Conservation (phyloP, 2,113 vertebrate genomes). For the Carassius gibelio region DNA sequence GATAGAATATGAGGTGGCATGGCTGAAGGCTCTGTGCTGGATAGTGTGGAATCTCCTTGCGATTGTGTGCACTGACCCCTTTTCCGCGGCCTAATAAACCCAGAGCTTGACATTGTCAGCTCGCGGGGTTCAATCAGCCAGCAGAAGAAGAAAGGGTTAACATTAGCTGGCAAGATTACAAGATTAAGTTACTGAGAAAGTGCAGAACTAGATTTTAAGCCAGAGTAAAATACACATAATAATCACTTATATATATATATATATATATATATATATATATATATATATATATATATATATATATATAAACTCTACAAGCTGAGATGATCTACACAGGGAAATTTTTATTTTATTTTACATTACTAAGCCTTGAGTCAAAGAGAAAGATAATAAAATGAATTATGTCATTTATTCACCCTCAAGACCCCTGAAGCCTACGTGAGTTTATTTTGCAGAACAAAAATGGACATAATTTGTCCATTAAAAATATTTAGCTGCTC, state of each 20-base stretch:
- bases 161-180: slow-evolving; percentile 30
- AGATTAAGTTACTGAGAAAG: not conserved
- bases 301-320: no score
- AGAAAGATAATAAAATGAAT: no score
- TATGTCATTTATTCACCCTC: no score
- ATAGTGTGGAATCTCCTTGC: slow-evolving; percentile 61
- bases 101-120: slow-evolving; percentile 42
- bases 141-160: slow-evolving; percentile 24
- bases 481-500: not conserved
- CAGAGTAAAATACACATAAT: not conserved
- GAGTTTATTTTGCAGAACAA: no score
- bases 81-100: slow-evolving; percentile 62
- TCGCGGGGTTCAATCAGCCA: slow-evolving; percentile 30
- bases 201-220: not conserved
- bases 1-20: slow-evolving; percentile 51
- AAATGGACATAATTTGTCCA: no score
- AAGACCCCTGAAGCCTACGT: no score
- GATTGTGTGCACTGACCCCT: slow-evolving; percentile 67
- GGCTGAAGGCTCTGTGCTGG: slow-evolving; percentile 56
- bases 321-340: no score
- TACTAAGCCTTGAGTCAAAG: no score
- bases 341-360: no score
- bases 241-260: no score
- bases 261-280: no score
- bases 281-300: no score